Evolutionary conservation across 2,797 vertebrate species (phyloP).

Genomic region (Acestrorhynchus altus): DNA sequence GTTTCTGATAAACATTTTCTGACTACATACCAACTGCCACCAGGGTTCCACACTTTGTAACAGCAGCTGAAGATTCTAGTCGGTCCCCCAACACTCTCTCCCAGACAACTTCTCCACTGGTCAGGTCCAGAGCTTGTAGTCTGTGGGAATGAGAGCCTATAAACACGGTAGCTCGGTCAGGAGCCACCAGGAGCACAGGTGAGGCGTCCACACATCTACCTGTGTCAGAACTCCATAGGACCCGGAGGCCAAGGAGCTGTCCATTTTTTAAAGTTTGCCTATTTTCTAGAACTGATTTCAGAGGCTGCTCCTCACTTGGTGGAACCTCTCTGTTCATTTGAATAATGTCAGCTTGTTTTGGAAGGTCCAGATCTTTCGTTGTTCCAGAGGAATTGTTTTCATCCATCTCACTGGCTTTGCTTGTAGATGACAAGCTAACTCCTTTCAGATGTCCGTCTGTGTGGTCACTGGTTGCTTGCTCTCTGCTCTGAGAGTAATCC

Average conservation of each 20-base stretch:
- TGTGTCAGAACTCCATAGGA: slow-evolving; percentile 89
- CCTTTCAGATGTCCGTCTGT: not conserved
- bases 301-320: not conserved
- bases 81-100: slow-evolving; percentile 88
- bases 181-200: slow-evolving; percentile 79
- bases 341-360: not conserved
- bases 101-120: slow-evolving; percentile 84
- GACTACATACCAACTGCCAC: slow-evolving; percentile 84
- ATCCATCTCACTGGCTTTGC: not conserved
- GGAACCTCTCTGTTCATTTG: not conserved
- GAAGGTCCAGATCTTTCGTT: not conserved
- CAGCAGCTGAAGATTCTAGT: slow-evolving; percentile 90
- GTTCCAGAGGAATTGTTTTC: not conserved
- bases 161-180: slow-evolving; percentile 73
- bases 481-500: slow-evolving; percentile 16
- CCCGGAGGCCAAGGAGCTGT: slow-evolving; percentile 61
- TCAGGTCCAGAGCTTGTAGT: slow-evolving; percentile 86
- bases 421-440: not conserved
- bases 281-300: not conserved
- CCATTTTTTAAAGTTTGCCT: not conserved
- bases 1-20: no score
- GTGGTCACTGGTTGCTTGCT: not conserved
- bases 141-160: slow-evolving; percentile 92
- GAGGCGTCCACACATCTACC: slow-evolving; percentile 95
- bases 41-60: slow-evolving; percentile 85